Percentiles rank a stretch among this genome's conserved stretches.
Conservation (phyloP, 1,140 invertebrate species). For the Scaptomyza graminum region DNA sequence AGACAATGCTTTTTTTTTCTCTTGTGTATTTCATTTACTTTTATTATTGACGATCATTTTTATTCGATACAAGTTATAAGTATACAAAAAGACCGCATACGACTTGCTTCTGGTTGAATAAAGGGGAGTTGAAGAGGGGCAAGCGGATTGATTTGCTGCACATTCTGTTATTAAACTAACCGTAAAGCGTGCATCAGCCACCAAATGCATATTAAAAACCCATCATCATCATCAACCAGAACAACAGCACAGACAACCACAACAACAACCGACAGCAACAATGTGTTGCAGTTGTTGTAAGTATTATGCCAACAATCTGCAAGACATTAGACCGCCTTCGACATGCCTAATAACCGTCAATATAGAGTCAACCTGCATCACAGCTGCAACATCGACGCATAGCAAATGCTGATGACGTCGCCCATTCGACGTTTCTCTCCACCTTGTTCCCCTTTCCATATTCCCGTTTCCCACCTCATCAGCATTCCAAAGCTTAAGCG, state of each 20-base stretch:
- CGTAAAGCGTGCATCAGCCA: conserved; percentile 71
- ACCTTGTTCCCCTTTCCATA: conserved; percentile 42
- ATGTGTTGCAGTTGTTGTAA: conserved; percentile 16
- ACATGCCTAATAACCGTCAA: conserved; percentile 82
- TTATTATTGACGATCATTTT: neutral
- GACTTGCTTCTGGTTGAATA: neutral
- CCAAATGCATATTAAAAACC: conserved; percentile 80
- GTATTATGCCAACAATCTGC: conserved; percentile 54
- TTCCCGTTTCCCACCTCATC: conserved; percentile 33
- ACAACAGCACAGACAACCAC: conserved; percentile 40
- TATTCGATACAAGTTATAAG: neutral
- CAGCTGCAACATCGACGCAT: conserved; percentile 38
- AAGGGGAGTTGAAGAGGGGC: neutral
- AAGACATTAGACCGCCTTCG: conserved; percentile 74
- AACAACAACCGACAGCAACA: conserved; percentile 32
- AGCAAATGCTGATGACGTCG: conserved; percentile 39
- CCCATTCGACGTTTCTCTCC: conserved; percentile 1
- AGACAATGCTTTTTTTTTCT: too few species aligned
- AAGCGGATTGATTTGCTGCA: conserved; percentile 11
- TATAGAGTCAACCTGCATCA: conserved; percentile 64
- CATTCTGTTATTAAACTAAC: conserved; percentile 71
- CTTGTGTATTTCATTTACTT: neutral
- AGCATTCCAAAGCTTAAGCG: conserved; percentile 32
- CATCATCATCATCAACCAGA: conserved; percentile 75
- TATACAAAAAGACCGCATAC: neutral